Percentiles rank a stretch among this genome's conserved stretches.
Conservation (phyloP, 2,113 vertebrate species). For the Bos taurus region DNA sequence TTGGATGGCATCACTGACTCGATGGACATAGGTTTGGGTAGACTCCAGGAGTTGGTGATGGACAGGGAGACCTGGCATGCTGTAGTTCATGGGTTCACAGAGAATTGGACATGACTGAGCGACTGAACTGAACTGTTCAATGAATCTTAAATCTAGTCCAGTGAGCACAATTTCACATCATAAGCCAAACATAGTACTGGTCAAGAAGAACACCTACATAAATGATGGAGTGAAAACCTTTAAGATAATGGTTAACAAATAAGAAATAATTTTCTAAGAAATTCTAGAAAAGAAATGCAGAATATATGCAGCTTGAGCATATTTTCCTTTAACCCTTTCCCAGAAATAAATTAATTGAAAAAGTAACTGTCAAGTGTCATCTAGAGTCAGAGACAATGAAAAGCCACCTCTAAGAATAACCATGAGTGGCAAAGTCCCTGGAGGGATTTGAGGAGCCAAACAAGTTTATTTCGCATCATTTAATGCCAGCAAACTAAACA, state of each 20-base stretch:
- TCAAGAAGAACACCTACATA: background rate
- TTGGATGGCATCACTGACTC: background rate
- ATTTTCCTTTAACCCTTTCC: slow-evolving; percentile 45
- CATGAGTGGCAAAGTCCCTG: slow-evolving; percentile 44
- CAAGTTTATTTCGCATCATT: slow-evolving; percentile 43
- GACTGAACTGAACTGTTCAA: background rate
- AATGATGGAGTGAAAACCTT: background rate
- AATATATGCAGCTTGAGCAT: background rate
- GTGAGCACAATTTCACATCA: background rate
- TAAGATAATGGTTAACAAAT: background rate
- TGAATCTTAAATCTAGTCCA: slow-evolving; percentile 11
- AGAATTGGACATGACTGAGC: background rate
- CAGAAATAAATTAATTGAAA: slow-evolving; percentile 32
- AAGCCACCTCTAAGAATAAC: slow-evolving; percentile 49
- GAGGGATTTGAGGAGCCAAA: slow-evolving; percentile 8
- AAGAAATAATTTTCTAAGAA: slow-evolving; percentile 10
- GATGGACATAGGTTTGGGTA: background rate
- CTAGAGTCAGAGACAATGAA: slow-evolving; percentile 23
- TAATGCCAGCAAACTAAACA: slow-evolving; percentile 41
- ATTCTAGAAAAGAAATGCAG: background rate
- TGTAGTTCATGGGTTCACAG: background rate
- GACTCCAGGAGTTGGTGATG: background rate
- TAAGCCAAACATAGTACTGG: background rate
- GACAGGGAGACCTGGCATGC: background rate
- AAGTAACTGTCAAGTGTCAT: background rate